Conservation (phyloP, 2,113 vertebrate genomes). For the Speoplatyrhinus poulsoni region DNA sequence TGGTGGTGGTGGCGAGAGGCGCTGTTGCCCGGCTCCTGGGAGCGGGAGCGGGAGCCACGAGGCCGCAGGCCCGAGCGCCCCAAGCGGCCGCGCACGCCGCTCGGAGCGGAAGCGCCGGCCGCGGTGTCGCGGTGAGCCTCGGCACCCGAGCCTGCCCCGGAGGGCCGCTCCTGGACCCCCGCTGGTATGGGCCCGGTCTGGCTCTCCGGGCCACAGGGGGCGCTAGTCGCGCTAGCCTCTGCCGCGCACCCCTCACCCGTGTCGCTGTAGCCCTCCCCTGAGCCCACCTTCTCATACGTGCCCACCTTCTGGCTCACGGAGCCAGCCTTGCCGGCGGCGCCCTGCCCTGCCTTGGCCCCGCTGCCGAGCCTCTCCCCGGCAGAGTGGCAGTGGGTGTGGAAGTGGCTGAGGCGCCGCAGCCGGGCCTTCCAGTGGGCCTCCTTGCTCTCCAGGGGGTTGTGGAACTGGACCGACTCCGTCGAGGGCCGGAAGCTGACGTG, state of each 20-base stretch:
- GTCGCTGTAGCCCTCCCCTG: slow-evolving; percentile 23
- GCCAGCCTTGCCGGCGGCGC: slow-evolving; percentile 2
- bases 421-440: slow-evolving; percentile 94
- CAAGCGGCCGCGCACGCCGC: slow-evolving; percentile 71
- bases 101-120: slow-evolving; percentile 39
- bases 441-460: slow-evolving; percentile 94
- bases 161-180: slow-evolving; percentile 46
- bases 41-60: slow-evolving; percentile 79
- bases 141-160: slow-evolving; percentile 23
- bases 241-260: slow-evolving; percentile 54
- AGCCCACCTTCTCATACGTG: slow-evolving; percentile 44
- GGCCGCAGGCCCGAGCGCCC: slow-evolving; percentile 81
- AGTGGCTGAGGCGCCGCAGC: slow-evolving; percentile 92
- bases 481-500: slow-evolving; percentile 96
- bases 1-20: slow-evolving; percentile 82
- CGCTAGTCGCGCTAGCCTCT: slow-evolving; percentile 48
- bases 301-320: slow-evolving; percentile 44
- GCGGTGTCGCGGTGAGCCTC: slow-evolving; percentile 45
- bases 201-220: slow-evolving; percentile 36
- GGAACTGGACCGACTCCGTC: slow-evolving; percentile 95
- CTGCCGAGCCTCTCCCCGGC: slow-evolving; percentile 63
- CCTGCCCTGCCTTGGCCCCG: slow-evolving; percentile 73
- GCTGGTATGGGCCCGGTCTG: slow-evolving; percentile 55
- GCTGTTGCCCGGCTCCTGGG: slow-evolving; percentile 86
- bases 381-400: slow-evolving; percentile 80